These are phyloP conservation scores for Etheostoma spectabile DNA, from an alignment of 2,113 vertebrate species.

Conservation along the genomic window DNA sequence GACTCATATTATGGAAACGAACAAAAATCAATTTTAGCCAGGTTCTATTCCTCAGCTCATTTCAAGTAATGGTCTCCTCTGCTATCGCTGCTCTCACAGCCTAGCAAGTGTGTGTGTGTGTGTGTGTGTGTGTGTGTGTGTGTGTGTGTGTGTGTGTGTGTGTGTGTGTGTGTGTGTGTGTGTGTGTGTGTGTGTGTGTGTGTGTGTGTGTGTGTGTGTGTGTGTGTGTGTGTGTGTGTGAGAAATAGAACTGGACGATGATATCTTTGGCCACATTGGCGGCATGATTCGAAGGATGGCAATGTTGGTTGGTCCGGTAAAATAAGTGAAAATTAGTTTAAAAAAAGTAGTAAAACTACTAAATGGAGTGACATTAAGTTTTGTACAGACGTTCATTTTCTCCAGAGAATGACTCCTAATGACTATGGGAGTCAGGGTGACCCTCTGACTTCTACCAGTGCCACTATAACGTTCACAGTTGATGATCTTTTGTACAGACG, in stretches of 20 bases:
- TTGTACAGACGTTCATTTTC: neutral
- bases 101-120: neutral
- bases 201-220: neutral
- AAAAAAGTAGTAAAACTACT: neutral
- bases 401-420: neutral
- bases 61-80: constrained; percentile 24
- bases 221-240: neutral
- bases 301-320: neutral
- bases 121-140: neutral
- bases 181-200: neutral
- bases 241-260: too few relatives aligned
- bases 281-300: neutral
- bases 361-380: neutral
- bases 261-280: neutral
- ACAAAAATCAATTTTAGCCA: constrained; percentile 40
- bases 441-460: too few relatives aligned
- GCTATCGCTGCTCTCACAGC: constrained; percentile 3
- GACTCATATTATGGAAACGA: constrained; percentile 40
- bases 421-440: neutral
- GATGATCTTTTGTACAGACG: too few relatives aligned
- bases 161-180: neutral
- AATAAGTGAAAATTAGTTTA: too few relatives aligned
- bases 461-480: too few relatives aligned
- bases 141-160: neutral
- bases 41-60: constrained; percentile 23